These are phyloP conservation scores for Megathymus violae DNA, from an alignment of 1,140 invertebrate genomes.

Conservation along the genomic window DNA sequence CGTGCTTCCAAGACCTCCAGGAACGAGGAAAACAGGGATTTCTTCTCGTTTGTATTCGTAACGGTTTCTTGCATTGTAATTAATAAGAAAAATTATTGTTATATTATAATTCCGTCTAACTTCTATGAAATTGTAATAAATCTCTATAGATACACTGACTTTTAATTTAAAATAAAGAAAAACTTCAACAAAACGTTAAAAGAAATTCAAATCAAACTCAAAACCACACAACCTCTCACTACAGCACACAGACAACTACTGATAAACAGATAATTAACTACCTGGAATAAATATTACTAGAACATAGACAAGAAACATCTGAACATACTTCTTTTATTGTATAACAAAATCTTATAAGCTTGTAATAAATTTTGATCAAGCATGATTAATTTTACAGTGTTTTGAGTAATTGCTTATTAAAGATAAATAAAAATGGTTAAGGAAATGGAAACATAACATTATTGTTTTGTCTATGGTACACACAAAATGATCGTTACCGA, in stretches of 20 bases:
- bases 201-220: slow-evolving; percentile 61
- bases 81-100: slow-evolving; percentile 13
- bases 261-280: slow-evolving; percentile 40
- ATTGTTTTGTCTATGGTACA: not conserved
- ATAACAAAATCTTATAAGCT: too few relatives aligned
- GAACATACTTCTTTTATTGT: too few relatives aligned
- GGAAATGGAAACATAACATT: not conserved
- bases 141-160: slow-evolving; percentile 1
- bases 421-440: too few relatives aligned
- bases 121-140: slow-evolving; percentile 3
- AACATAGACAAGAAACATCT: slow-evolving; percentile 14
- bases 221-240: slow-evolving; percentile 61
- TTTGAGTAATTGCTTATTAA: too few relatives aligned
- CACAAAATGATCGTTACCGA: not conserved
- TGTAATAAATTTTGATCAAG: too few relatives aligned
- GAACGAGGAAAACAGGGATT: slow-evolving; percentile 75
- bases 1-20: slow-evolving; percentile 69
- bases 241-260: slow-evolving; percentile 55
- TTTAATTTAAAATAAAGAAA: slow-evolving; percentile 40
- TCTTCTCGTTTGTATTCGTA: slow-evolving; percentile 74
- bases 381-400: not conserved
- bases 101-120: slow-evolving; percentile 1
- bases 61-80: slow-evolving; percentile 77
- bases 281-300: slow-evolving; percentile 19
- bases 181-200: slow-evolving; percentile 40